Base-by-base conservation (phyloP, 1,140 invertebrate genomes). In the Agraylea sexmaculata region DNA sequence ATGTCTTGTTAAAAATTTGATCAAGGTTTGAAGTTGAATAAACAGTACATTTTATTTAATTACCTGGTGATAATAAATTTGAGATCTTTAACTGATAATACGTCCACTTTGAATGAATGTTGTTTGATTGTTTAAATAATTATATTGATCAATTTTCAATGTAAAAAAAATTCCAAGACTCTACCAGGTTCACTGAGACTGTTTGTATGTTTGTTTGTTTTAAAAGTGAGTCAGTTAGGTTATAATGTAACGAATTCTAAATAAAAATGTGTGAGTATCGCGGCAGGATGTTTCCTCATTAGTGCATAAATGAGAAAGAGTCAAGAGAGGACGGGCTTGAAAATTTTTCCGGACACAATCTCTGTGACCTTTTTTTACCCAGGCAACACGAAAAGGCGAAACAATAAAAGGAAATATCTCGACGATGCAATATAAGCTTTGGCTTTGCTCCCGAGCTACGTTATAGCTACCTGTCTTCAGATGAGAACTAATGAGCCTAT, bases 401-500 rank as follows among this genome's bases (percentile, higher is more conserved):
- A 46, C 37, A 41, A 41, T 40, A 46, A 36, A 46, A 46, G 37
- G 21, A 39, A 39, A 46, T 22, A 23, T 25, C 32, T 22, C 33
- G 16, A 37, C 37, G 33, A 31, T 46, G 43, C 43, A 46, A 46
- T 46, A 46, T 46, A 37, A 27, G 41, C n/a, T n/a, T n/a, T n/a
- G n/a, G n/a, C n/a, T n/a, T 38, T 38, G 27, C 31, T 39, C 37
- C 25, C 18, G 28, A 34, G 37, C 37, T 33, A 46, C 41, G 43
- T 46, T 41, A 37, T 41, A 34, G 25, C 36, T 30, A 20, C 22
- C 36, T 37, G 42, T 44, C 36, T 37, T 15, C 13, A 33, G 43
- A 46, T 46, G 39, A 46, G 43, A 46, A 46, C 41, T 40, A 41
- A 41, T 46, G 43, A 37, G 32, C 30, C 37, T 37, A 40, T 45